These are phyloP conservation scores for Periophthalmodon schlosseri DNA, from an alignment of 2,113 vertebrate species.

Conservation along the genomic window DNA sequence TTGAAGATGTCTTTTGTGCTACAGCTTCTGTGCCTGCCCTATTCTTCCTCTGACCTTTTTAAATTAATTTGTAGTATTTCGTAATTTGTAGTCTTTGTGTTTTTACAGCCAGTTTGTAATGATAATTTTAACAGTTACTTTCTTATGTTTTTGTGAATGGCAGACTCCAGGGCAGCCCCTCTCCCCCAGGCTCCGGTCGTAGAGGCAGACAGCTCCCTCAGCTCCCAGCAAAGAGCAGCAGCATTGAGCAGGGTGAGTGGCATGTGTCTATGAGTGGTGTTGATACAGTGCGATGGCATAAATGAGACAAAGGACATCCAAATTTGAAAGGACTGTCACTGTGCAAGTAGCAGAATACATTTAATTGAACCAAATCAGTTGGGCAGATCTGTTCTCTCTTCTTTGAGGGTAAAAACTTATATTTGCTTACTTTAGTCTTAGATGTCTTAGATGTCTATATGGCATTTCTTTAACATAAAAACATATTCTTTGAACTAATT, in stretches of 20 bases:
- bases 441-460: too few species aligned
- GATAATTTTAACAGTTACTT: not conserved
- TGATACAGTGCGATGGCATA: not conserved
- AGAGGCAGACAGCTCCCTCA: constrained; percentile 93
- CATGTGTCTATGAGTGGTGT: not conserved
- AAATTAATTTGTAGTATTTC: constrained; percentile 9
- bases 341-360: too few species aligned
- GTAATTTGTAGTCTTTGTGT: not conserved
- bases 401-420: too few species aligned
- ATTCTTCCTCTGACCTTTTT: constrained; percentile 25
- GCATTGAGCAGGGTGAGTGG: constrained; percentile 91
- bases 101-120: not conserved
- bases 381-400: too few species aligned
- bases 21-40: not conserved
- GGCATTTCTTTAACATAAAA: too few species aligned
- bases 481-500: too few species aligned
- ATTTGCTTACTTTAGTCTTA: too few species aligned
- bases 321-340: too few species aligned
- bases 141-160: constrained; percentile 41
- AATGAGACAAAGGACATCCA: too few species aligned
- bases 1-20: not conserved
- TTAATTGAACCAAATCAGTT: too few species aligned
- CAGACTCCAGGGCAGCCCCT: constrained; percentile 83
- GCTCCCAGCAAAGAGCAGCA: constrained; percentile 91
- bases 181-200: constrained; percentile 83